Evolutionary conservation across 2,888 invertebrate species (phyloP).

Genomic region (Ischnura elegans): DNA sequence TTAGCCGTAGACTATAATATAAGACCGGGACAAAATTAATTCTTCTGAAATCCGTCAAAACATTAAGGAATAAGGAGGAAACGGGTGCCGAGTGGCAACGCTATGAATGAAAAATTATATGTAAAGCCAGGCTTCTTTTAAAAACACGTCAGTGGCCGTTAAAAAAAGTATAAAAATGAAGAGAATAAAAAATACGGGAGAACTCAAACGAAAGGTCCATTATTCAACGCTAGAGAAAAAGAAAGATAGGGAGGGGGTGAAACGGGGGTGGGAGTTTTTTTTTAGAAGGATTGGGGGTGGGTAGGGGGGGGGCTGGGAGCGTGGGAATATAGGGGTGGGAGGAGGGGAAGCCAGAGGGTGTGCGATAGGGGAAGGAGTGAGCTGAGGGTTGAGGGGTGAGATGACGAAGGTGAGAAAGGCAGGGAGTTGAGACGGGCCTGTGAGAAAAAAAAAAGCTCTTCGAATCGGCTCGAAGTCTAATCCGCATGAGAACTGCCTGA

Average conservation of each 20-base stretch:
- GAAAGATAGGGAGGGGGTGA: not conserved
- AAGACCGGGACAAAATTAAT: not conserved
- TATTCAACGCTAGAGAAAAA: conserved; percentile 18
- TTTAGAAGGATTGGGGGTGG: not conserved
- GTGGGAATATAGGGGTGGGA: not conserved
- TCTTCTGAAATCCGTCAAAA: not conserved
- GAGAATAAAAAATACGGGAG: not conserved
- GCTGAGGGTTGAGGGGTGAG: not conserved
- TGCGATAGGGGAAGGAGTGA: not conserved
- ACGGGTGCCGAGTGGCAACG: not conserved
- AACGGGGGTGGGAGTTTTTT: not conserved
- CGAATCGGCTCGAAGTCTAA: conserved; percentile 12
- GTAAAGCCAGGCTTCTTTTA: conserved; percentile 5
- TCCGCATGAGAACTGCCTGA: conserved; percentile 23
- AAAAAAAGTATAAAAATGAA: not conserved
- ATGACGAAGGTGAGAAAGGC: conserved; percentile 37
- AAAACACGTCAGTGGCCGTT: conserved; percentile 20
- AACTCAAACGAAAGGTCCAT: conserved; percentile 47
- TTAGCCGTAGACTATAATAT: not conserved
- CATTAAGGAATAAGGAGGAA: not conserved
- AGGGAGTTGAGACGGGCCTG: not conserved
- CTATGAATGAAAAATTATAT: conserved; percentile 26
- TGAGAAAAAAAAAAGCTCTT: not conserved
- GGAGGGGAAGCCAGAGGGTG: not conserved
- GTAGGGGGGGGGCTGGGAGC: not conserved